Evolutionary conservation across 1,140 invertebrate genomes (phyloP), one percentile per base, ranked within the genome.

Genomic region (Drosophila subpulchrella): DNA sequence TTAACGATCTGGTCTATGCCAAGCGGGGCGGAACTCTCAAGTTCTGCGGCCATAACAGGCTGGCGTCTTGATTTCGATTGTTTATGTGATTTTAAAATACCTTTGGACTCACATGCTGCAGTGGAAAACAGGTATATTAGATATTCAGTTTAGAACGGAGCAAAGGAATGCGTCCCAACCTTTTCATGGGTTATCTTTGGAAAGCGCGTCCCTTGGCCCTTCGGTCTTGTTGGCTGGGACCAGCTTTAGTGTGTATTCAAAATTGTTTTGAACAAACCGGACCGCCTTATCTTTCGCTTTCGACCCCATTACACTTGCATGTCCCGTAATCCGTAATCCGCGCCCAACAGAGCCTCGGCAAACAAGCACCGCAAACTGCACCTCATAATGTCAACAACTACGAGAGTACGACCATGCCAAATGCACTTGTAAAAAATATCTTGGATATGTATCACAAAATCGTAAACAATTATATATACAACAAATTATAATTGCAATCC

Each of bases 1-100:
- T 81, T 83, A 85, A 61, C 41, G 50, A 67, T 70, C 74, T 61
- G 63, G 73, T 75, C 55, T 34, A 20, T 41, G 50, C 42, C 11
- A 24, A 24, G 24, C 32, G 62, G 77, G 73, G 79, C 82, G 82
- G 82, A 86, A 86, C 79, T 86, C 59, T 82, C 66, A 51, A 32
- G 60, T 63, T 63, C 55, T 62, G 56, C n/a, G 30, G 30, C n/a
- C 48, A 17, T 34, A 51, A 34, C 48, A 51, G 27, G 48, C 48
- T 51, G n/a, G 30, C 15, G 61, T 70, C 51, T 85, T 81, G 38
- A 77, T 62, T 71, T 54, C 47, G 46, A 53, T 72, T 86, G 74
- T 62, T 81, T 75, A 81, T 81, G 75, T 20, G 34, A 38, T 36
- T 72, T 36, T 55, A 13, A 20, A 44, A 41, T 34, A 12, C 15